Conservation (phyloP, 2,888 invertebrate genomes). For the Priapulus caudatus region DNA sequence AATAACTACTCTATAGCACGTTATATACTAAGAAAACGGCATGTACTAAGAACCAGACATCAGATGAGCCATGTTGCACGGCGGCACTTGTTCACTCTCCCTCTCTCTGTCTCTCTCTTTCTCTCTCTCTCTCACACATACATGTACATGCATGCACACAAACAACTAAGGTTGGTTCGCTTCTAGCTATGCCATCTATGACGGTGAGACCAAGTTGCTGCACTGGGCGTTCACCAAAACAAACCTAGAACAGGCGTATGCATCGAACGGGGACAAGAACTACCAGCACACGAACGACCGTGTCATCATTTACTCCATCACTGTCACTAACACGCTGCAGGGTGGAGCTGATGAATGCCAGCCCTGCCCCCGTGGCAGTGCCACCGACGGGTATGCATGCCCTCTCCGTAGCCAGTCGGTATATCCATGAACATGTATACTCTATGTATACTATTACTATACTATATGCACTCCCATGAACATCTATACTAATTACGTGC, state of each 20-base stretch:
- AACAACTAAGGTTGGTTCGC: no score
- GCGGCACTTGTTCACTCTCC: no score
- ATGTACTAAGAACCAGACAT: no score
- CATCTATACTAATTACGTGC: no score
- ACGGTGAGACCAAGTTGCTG: constrained; percentile 40
- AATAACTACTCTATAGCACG: no score
- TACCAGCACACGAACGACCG: constrained; percentile 32
- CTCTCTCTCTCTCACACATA: no score
- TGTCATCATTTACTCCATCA: constrained; percentile 44
- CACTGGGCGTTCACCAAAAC: constrained; percentile 43
- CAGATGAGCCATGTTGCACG: no score
- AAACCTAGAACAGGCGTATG: constrained; percentile 23
- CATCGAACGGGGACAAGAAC: constrained; percentile 8
- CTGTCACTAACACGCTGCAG: constrained; percentile 45
- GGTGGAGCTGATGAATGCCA: constrained; percentile 47
- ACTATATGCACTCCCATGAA: no score
- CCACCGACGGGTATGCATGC: constrained; percentile 29
- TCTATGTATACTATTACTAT: constrained; percentile 2
- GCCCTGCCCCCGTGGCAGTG: constrained; percentile 33
- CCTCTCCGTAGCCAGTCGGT: neutral
- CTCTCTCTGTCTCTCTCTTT: no score
- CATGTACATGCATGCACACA: no score
- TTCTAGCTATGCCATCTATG: constrained; percentile 36
- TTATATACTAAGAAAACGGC: no score
- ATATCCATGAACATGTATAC: constrained; percentile 7